Evolutionary conservation across 1,140 invertebrate genomes (phyloP).

Genomic region (Rhyzopertha dominica): DNA sequence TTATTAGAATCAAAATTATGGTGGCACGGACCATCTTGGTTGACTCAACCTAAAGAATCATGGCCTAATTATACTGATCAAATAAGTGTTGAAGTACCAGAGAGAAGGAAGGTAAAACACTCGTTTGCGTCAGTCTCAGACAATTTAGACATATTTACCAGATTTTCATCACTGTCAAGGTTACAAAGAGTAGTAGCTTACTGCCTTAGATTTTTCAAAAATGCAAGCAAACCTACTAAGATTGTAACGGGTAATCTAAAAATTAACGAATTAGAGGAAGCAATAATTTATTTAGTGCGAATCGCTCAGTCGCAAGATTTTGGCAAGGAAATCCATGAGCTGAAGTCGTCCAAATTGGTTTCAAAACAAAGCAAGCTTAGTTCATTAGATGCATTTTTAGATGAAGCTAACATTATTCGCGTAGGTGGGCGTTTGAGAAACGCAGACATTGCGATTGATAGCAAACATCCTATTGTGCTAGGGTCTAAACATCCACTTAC

Average conservation of each 20-base stretch:
- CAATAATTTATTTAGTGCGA: constrained; percentile 9
- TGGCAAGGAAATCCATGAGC: constrained; percentile 5
- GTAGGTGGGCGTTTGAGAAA: constrained; percentile 33
- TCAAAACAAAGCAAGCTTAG: constrained; percentile 13
- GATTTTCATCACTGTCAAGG: constrained; percentile 11
- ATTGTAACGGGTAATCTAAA: neutral
- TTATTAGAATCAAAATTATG: no score
- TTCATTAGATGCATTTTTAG: constrained; percentile 24
- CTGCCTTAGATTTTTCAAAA: constrained; percentile 5
- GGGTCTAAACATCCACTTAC: constrained; percentile 17
- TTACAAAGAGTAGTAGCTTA: constrained; percentile 18
- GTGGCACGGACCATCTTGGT: no score
- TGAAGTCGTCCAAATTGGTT: constrained; percentile 8
- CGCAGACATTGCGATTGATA: constrained; percentile 13
- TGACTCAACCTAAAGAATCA: no score
- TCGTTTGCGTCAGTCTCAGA: no score
- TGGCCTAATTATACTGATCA: no score
- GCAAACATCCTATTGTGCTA: constrained; percentile 25
- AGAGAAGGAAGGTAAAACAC: no score
- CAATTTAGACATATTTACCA: no score
- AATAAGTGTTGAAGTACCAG: no score
- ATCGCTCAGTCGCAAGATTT: constrained; percentile 14
- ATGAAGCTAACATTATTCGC: constrained; percentile 26
- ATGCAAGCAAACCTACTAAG: neutral
- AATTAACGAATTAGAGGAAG: constrained; percentile 2